Base-by-base conservation (phyloP, 2,797 vertebrate genomes). In the Muraenolepis orangiensis region DNA sequence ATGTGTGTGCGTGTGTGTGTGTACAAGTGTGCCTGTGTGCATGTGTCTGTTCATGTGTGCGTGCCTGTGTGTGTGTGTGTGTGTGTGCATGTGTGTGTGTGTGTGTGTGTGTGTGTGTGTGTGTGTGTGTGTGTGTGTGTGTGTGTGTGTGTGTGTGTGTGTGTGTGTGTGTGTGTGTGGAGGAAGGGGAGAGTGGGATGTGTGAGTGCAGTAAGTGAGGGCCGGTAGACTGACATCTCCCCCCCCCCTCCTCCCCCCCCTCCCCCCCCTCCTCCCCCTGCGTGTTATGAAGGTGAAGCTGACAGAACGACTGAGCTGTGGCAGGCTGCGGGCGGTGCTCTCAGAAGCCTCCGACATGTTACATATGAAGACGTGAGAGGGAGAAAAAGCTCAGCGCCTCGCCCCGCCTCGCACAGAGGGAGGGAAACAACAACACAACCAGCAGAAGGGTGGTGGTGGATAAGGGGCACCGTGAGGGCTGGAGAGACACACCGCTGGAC, bases 301-400 rank as follows among this genome's bases (percentile, higher is more conserved):
- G 88, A 90, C 87, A 90, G 86, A 88, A 83, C 80, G 83, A 86
- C 87, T 90, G 88, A 92, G 88, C 82, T 82, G 84, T 84, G 80
- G 83, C 38, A 31, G 83, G 57, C 57, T 11, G 36, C 36, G 36
- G 83, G 82, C 77, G 73, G 86, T 84, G 84, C 77, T 70, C 3
- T 38, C 81, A 76, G 69, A 81, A 87, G 70, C 72, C 75, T 74
- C 77, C 82, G 83, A 86, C 87, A 86, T 82, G 78, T 77, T 76
- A 57, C 38, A 86, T 85, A 92, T 92, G 85, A 91, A 91, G 90
- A 88, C 28, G 6, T 82, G 84, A 72, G 79, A 28, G 78, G 77
- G 79, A 77, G 84, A 23, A 87, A 90, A 89, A 87, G n/a, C 7
- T 82, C 71, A 67, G 72, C 77, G 29, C 74, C 30, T 72, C 84